Percentiles rank a stretch among this genome's conserved stretches.
Conservation (phyloP, 92 coral and sea anemone species). For the Diadumene lineata region DNA sequence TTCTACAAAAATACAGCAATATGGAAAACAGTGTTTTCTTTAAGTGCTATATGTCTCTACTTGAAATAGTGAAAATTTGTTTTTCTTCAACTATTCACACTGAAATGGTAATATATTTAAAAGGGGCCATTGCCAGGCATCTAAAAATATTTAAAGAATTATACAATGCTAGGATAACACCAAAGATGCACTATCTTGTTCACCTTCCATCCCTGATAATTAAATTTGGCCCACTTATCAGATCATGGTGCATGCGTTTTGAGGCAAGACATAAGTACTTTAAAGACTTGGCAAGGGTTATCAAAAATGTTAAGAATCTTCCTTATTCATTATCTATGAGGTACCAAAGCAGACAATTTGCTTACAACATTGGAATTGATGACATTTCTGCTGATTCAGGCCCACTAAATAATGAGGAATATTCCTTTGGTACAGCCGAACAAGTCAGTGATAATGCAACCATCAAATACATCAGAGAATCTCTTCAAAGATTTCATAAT, state of each 20-base stretch:
- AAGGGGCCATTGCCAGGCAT: conserved; percentile 13
- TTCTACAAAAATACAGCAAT: conserved; percentile 26
- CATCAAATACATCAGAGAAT: neutral
- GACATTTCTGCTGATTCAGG: neutral
- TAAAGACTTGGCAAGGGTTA: conserved; percentile 29
- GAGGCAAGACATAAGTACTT: conserved; percentile 49
- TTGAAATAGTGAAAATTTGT: conserved; percentile 25
- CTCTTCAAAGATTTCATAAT: neutral
- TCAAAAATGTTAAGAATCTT: conserved; percentile 44
- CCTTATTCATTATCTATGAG: conserved; percentile 37
- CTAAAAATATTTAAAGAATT: conserved; percentile 23
- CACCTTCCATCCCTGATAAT: conserved; percentile 36
- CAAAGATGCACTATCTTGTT: conserved; percentile 48
- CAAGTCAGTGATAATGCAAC: neutral
- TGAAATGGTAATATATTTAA: neutral
- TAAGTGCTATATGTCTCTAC: conserved; percentile 28
- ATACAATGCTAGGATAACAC: conserved; percentile 32
- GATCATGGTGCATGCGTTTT: conserved; percentile 53
- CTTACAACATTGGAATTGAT: conserved; percentile 14
- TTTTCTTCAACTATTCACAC: conserved; percentile 3
- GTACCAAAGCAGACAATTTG: conserved; percentile 19
- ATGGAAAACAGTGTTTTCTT: neutral
- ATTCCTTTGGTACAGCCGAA: neutral
- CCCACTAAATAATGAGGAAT: conserved; percentile 1
- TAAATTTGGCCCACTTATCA: conserved; percentile 51